phyloP scores from a whole-genome alignment of 2,113 vertebrate genomes.

The Vulpes ferrilata region DNA sequence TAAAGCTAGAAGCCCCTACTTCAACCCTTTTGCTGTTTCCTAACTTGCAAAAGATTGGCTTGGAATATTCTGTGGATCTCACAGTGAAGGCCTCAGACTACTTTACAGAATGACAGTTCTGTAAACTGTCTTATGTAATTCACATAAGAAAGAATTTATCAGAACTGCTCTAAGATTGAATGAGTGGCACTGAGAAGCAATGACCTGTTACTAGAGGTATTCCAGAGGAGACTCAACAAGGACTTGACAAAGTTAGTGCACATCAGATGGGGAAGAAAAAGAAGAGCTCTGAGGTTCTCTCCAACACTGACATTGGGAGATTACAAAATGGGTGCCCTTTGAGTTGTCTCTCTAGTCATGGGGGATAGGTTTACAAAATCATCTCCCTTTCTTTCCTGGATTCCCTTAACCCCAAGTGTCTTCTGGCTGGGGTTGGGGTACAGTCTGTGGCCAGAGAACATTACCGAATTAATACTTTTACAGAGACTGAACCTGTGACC shows the following conservation, averaged over 20 bases:
- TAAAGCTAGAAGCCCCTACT: neutral
- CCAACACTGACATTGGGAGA: neutral
- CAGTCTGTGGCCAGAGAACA: neutral
- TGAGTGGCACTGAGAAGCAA: neutral
- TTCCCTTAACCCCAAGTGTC: neutral
- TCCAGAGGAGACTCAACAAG: slow-evolving; percentile 38
- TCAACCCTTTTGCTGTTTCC: slow-evolving; percentile 42
- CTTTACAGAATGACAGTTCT: neutral
- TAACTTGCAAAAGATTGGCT: neutral
- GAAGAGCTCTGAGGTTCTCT: slow-evolving; percentile 37
- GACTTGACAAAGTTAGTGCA: neutral
- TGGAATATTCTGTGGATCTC: slow-evolving; percentile 24
- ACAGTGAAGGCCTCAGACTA: neutral
- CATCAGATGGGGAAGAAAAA: slow-evolving; percentile 16
- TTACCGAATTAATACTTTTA: neutral
- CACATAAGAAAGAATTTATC: slow-evolving; percentile 23
- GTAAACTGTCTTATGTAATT: neutral
- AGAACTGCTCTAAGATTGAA: neutral
- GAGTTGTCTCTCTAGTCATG: slow-evolving; percentile 3
- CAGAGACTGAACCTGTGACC: slow-evolving; percentile 1
- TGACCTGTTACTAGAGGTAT: neutral
- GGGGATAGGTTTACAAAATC: neutral
- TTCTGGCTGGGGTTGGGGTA: neutral
- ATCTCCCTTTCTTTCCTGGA: neutral
- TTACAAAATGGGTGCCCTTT: neutral